Evolutionary conservation across 1,140 invertebrate genomes (phyloP), one percentile per base, ranked within the genome.

Genomic region (Danaus melanippus): DNA sequence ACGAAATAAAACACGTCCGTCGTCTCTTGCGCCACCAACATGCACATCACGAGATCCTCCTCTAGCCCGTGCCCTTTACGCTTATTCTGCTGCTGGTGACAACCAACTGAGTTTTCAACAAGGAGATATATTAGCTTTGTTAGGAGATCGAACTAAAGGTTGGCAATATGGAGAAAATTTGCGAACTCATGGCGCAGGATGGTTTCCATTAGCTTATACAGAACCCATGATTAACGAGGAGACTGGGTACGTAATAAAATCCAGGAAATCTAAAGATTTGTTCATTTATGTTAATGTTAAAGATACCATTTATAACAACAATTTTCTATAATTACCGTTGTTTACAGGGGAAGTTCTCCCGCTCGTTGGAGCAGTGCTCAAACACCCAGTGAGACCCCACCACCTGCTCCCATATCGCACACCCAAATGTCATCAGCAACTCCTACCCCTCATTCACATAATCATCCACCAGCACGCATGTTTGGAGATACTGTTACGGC

Each of bases 101-200:
- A 96, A 96, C 87, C 96, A 97, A 84, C 89, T 97, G 42, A 95
- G 93, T 69, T 98, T 97, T 84, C 91, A 95, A 54, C 95, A 97
- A 84, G 95, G 95, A 61, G 96, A 98, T 83, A 88, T 95, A 52
- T 93, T 98, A 15, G 92, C 94, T 8, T 81, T 97, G 59, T 92
- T 97, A 62, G 96, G 96, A 76, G 95, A 96, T 67, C 90, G 95
- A 59, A 96, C 95, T 71, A 96, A 97, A 78, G 96, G 96, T 45
- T 98, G 96, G 96, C 96, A 98, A 79, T 98, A 96, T 75, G 96
- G 96, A 15, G 95, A 97, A 78, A 97, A 98, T 84, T 82, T 96
- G 57, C 89, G 95, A 10, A 97, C 94, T 15, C 94, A 96, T 75
- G 91, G 94, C 69, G 93, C 95, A 58, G 96, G 96, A 10, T 98